Conservation (phyloP, 2,797 vertebrate genomes). For the Bradypodion pumilum region DNA sequence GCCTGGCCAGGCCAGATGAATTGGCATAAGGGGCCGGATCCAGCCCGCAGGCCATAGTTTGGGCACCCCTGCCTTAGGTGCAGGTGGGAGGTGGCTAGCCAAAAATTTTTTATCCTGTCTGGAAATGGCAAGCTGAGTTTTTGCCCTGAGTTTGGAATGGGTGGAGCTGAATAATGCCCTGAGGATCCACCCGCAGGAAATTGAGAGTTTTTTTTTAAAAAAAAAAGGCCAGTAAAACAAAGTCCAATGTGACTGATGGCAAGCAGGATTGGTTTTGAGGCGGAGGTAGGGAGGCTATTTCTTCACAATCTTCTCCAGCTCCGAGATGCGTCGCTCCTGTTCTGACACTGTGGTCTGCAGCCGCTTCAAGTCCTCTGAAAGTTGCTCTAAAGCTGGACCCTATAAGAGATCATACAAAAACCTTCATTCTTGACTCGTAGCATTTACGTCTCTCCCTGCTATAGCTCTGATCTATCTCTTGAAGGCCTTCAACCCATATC, state of each 20-base stretch:
- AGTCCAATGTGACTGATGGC: background rate
- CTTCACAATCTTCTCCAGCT: slow-evolving; percentile 66
- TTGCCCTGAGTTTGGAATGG: slow-evolving; percentile 18
- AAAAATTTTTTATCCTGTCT: background rate
- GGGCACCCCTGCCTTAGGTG: no score
- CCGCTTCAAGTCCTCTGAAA: slow-evolving; percentile 69
- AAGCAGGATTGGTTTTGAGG: background rate
- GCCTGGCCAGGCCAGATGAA: no score
- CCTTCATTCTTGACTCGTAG: background rate
- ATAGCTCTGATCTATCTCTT: background rate
- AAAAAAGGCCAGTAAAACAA: background rate
- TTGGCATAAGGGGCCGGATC: no score
- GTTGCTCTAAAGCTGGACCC: slow-evolving; percentile 46
- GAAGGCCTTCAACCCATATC: background rate
- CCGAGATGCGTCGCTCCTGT: slow-evolving; percentile 67
- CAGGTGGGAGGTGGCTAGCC: background rate
- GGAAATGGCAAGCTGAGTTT: background rate
- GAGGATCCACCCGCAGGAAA: slow-evolving; percentile 30
- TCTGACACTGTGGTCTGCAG: slow-evolving; percentile 63
- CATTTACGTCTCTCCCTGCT: background rate
- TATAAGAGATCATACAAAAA: slow-evolving; percentile 25
- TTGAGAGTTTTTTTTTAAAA: background rate
- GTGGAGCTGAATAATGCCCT: slow-evolving; percentile 36
- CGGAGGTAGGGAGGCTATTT: slow-evolving; percentile 30
- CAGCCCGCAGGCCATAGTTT: no score